Percentiles rank a stretch among this genome's conserved stretches.
Evolutionary conservation across 1,140 invertebrate species (phyloP).

Genomic region (Macrobrachium nipponense): DNA sequence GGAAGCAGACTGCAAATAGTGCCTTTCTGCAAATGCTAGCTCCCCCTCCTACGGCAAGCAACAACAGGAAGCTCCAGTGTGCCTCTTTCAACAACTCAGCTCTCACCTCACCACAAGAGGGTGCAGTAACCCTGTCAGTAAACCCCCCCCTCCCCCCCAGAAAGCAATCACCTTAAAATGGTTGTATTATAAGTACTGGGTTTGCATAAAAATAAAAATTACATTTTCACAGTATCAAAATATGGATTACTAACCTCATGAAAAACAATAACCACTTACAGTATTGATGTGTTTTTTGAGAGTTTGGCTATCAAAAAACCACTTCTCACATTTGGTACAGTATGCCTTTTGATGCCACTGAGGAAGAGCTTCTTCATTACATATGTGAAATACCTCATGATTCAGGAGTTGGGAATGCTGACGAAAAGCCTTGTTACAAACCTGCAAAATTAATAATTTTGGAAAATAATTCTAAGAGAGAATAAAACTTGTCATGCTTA

Average conservation of each 20-base stretch:
- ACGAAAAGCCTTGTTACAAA: slow-evolving; percentile 38
- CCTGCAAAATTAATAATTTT: background rate
- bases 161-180: too few species aligned
- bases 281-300: slow-evolving; percentile 24
- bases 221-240: background rate
- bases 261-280: slow-evolving; percentile 9
- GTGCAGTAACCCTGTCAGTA: too few species aligned
- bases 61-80: too few species aligned
- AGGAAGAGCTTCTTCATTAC: slow-evolving; percentile 10
- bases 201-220: too few species aligned
- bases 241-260: background rate
- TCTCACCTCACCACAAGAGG: too few species aligned
- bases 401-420: slow-evolving; percentile 45
- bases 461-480: background rate
- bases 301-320: slow-evolving; percentile 32
- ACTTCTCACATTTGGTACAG: slow-evolving; percentile 36
- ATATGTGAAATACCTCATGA: slow-evolving; percentile 40
- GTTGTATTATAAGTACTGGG: too few species aligned
- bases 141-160: too few species aligned
- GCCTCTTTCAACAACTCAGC: too few species aligned
- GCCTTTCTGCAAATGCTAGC: too few species aligned
- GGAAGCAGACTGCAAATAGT: too few species aligned
- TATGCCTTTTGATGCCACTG: slow-evolving; percentile 36
- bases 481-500: too few species aligned
- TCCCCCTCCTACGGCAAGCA: too few species aligned